Evolutionary conservation across 2,888 invertebrate genomes (phyloP).

Genomic region (Strigamia maritima): DNA sequence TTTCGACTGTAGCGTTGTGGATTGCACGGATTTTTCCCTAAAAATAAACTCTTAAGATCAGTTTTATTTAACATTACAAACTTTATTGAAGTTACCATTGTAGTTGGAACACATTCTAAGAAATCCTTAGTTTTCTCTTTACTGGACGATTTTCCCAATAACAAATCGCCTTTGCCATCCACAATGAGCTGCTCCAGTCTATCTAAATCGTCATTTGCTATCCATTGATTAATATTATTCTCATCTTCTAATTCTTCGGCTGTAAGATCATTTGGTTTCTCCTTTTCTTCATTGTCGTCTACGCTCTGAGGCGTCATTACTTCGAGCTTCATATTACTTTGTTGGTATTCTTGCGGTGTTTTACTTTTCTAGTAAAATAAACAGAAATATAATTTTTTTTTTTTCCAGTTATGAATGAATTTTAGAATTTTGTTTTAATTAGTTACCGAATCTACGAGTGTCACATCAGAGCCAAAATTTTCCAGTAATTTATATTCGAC

Average conservation of each 20-base stretch:
- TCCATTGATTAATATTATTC: conserved; percentile 45
- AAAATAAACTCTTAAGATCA: conserved; percentile 43
- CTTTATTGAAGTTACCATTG: conserved; percentile 45
- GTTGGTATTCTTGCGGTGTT: conserved; percentile 69
- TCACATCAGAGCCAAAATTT: conserved; percentile 47
- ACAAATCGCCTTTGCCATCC: conserved; percentile 46
- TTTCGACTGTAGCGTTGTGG: conserved; percentile 78
- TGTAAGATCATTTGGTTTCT: conserved; percentile 42
- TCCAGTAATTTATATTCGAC: conserved; percentile 47
- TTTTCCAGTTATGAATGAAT: neutral
- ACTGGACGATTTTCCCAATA: conserved; percentile 45
- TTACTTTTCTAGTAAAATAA: conserved; percentile 63
- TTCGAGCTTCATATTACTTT: conserved; percentile 59
- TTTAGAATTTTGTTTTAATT: neutral
- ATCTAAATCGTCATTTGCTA: conserved; percentile 45
- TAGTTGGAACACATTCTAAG: conserved; percentile 47
- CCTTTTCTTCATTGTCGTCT: conserved; percentile 45
- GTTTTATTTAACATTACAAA: neutral
- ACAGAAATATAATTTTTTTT: neutral
- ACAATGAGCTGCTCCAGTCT: conserved; percentile 47
- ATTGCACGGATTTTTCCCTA: conserved; percentile 86
- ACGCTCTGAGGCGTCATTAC: conserved; percentile 45
- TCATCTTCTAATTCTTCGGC: conserved; percentile 33
- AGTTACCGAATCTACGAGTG: conserved; percentile 47
- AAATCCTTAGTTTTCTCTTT: conserved; percentile 46